Base-by-base conservation (phyloP, 2,888 invertebrate species). In the Drosophila kokeensis region DNA sequence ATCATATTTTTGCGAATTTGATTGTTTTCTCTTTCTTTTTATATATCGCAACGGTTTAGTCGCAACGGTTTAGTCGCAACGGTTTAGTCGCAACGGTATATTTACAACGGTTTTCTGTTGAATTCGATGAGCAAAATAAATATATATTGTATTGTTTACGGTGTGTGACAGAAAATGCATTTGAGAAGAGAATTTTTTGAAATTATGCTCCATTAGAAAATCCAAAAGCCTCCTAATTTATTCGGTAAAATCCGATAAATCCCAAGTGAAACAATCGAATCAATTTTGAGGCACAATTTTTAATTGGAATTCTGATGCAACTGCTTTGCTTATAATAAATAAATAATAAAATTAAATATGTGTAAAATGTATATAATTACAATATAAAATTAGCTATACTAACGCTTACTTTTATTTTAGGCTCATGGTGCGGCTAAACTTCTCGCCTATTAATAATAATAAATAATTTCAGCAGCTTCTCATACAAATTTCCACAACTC, bases 1-100 rank as follows among this genome's bases (percentile, higher is more conserved):
- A 71, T 69, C 89, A 86, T 78, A 5, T 40, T 59, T 40, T 18
- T 7, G 36, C 54, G 36, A 36, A 10, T 18, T 36, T 11, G 5
- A 6, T 48, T 48, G 13, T 34, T 59, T 32, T 38, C 10, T 4
- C 21, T 49, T 15, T 30, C 21, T 15, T 21, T 4, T 13, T 42
- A 11, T 11, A 13, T 42, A 4, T 3, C 7, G 15, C 32, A 32
- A 32, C 32, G 32, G 32, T 32, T 32, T 32, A 32, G 10, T 4
- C n/a, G 10, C n/a, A 40, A 6, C 11, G 2, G 7, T 18, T 38
- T 38, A 18, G 7, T 24, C 2, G 15, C 32, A 32, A 32, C 10
- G 4, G 11, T 32, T 32, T 32, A 32, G 10, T 4, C n/a, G 10
- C n/a, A 40, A 6, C 11, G 1, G 7, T 18, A 8, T 38, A 18